A percentile compares a stretch with the other conserved stretches of the same genome.
phyloP scores from a whole-genome alignment of 1,140 invertebrate genomes.

The Zaprionus vittiger region DNA sequence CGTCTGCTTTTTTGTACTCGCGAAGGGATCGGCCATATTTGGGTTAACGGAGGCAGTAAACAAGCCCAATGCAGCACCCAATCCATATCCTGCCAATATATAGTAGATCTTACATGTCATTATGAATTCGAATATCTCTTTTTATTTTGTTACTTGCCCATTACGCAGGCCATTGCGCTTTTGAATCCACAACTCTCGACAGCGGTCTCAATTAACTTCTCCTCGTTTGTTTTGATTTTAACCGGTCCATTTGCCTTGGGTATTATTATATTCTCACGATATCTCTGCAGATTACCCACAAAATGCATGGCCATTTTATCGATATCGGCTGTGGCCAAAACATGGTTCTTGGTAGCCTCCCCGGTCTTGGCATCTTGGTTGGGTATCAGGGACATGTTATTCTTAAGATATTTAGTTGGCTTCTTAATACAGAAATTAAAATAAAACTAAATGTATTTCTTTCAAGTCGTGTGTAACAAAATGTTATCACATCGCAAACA shows the following conservation, averaged over 20 bases:
- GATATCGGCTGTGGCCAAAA: constrained; percentile 85
- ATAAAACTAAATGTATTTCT: constrained; percentile 13
- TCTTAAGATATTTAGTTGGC: not conserved
- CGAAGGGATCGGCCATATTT: constrained; percentile 88
- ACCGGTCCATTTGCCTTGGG: constrained; percentile 90
- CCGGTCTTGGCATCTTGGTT: constrained; percentile 24
- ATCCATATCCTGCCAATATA: constrained; percentile 91
- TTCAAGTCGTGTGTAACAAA: constrained; percentile 26
- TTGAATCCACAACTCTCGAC: constrained; percentile 98
- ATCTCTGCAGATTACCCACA: constrained; percentile 88
- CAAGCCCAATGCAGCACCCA: constrained; percentile 96
- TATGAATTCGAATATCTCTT: not conserved
- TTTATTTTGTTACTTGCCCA: constrained; percentile 87
- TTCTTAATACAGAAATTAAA: constrained; percentile 51
- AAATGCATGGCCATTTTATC: constrained; percentile 88
- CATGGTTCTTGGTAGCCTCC: constrained; percentile 36
- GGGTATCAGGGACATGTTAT: constrained; percentile 61
- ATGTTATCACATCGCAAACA: constrained; percentile 75
- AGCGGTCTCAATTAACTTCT: constrained; percentile 93
- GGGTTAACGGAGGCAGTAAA: constrained; percentile 98
- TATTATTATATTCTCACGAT: constrained; percentile 92
- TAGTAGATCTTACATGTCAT: not conserved
- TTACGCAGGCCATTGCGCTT: constrained; percentile 94
- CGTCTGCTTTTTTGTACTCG: constrained; percentile 92
- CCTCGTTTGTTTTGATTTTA: constrained; percentile 93